Conservation (phyloP, 2,797 vertebrate genomes). For the Peromyscus eremicus region DNA sequence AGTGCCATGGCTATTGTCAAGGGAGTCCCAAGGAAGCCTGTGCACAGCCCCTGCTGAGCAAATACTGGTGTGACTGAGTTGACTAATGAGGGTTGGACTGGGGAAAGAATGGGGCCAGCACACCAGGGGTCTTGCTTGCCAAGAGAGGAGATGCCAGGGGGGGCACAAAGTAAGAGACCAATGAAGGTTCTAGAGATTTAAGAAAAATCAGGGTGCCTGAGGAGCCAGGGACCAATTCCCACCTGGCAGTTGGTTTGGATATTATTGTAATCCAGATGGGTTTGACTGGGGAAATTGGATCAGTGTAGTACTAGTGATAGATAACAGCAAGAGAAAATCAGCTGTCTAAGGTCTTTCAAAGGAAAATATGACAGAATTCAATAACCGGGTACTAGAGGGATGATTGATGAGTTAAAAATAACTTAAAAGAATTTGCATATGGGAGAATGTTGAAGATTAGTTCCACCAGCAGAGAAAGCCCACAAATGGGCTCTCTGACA, state of each 20-base stretch:
- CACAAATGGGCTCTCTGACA: background rate
- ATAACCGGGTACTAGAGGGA: background rate
- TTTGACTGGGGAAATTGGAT: background rate
- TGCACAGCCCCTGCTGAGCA: background rate
- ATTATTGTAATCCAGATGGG: background rate
- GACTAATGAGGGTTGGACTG: background rate
- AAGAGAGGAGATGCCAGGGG: background rate
- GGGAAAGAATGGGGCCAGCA: background rate
- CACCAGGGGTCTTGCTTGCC: background rate
- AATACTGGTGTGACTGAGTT: background rate
- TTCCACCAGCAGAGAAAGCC: background rate
- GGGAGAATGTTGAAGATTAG: background rate
- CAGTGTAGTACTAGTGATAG: background rate
- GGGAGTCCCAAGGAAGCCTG: background rate
- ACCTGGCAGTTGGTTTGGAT: background rate
- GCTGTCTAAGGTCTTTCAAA: background rate
- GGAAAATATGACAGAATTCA: conserved; percentile 7
- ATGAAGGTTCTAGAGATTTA: background rate
- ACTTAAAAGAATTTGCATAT: background rate
- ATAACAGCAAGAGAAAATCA: background rate
- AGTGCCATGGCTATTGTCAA: background rate
- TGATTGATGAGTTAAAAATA: background rate
- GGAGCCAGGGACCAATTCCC: background rate
- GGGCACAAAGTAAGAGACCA: background rate
- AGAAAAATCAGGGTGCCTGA: background rate